Percentiles rank a stretch among this genome's conserved stretches.
Conservation (phyloP, 2,888 invertebrate genomes). For the Bruchidius siliquastri region DNA sequence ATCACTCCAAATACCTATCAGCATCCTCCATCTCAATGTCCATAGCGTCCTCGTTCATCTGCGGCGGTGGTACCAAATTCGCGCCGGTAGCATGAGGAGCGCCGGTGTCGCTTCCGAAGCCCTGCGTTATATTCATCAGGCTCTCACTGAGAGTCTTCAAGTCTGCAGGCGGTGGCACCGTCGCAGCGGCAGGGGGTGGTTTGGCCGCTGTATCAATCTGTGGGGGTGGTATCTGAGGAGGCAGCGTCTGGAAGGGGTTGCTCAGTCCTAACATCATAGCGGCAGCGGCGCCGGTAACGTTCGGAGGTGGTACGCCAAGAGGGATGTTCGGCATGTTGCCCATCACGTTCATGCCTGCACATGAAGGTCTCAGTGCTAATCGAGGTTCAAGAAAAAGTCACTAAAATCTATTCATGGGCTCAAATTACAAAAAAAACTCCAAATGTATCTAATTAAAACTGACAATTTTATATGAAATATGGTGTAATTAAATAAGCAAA, state of each 20-base stretch:
- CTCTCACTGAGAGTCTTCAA: constrained; percentile 33
- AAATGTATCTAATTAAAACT: no score
- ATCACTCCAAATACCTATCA: constrained; percentile 10
- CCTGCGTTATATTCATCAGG: constrained; percentile 48
- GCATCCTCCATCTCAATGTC: constrained; percentile 71
- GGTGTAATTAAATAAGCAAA: no score
- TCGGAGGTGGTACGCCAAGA: constrained; percentile 51
- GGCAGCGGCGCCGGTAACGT: constrained; percentile 50
- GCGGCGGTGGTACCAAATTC: constrained; percentile 24
- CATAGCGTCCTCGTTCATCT: constrained; percentile 68
- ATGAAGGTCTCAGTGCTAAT: not conserved
- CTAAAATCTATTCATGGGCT: no score
- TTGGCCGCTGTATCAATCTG: constrained; percentile 22
- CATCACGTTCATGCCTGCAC: constrained; percentile 42
- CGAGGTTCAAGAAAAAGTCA: no score
- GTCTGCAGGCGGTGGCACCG: constrained; percentile 11
- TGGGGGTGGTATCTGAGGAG: constrained; percentile 35
- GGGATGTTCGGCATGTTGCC: constrained; percentile 49
- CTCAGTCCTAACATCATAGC: constrained; percentile 42
- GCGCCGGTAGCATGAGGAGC: constrained; percentile 42
- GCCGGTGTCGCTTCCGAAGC: constrained; percentile 38
- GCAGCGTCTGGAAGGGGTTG: constrained; percentile 36
- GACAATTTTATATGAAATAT: no score
- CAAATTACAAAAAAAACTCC: no score
- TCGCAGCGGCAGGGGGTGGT: constrained; percentile 8